phyloP scores from a whole-genome alignment of 2,113 vertebrate genomes.

The Chiloscyllium plagiosum region DNA sequence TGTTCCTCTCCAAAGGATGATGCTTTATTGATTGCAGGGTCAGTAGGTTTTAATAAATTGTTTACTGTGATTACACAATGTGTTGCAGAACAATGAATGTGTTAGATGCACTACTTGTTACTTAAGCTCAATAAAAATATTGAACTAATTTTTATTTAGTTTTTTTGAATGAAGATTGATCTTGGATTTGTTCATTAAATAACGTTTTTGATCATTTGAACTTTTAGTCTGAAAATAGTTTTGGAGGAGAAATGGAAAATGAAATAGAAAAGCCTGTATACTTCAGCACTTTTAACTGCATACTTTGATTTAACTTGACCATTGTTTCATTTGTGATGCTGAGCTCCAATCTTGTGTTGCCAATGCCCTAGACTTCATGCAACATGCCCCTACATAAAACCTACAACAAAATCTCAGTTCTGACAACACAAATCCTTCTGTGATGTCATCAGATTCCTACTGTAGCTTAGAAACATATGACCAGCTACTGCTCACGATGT shows the following conservation, averaged over 20 bases:
- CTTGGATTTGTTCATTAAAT: background rate
- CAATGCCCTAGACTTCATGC: background rate
- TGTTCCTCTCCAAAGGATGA: background rate
- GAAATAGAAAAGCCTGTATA: background rate
- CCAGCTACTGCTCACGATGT: background rate
- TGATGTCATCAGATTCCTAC: constrained; percentile 9
- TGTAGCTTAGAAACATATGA: background rate
- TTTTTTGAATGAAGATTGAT: background rate
- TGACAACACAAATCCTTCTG: constrained; percentile 30
- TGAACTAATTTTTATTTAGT: background rate
- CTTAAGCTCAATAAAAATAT: constrained; percentile 13
- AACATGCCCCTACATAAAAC: background rate
- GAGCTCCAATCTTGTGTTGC: background rate
- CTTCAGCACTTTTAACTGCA: background rate
- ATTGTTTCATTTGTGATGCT: background rate
- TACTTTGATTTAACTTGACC: background rate
- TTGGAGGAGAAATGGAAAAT: background rate
- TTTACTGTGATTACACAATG: background rate
- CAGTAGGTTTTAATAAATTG: background rate
- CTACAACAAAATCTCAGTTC: background rate
- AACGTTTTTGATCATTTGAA: background rate
- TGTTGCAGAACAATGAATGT: background rate
- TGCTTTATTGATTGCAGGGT: background rate
- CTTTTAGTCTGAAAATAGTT: background rate
- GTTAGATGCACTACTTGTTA: constrained; percentile 24